These are phyloP conservation scores for Holothuria glaberrima DNA, from an alignment of 35 echinoderm and acorn worm species.

Conservation along the genomic window DNA sequence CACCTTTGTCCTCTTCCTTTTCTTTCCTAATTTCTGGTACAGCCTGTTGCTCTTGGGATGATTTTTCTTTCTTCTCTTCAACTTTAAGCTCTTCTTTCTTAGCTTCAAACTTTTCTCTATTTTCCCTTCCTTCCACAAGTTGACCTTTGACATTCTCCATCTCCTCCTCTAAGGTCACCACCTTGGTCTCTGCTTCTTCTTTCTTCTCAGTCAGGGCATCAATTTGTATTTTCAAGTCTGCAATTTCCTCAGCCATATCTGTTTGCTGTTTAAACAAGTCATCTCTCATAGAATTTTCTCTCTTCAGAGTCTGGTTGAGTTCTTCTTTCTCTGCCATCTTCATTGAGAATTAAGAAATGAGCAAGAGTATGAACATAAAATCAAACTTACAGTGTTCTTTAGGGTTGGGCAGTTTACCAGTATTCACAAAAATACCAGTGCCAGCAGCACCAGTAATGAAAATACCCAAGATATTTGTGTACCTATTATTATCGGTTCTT, in stretches of 20 bases:
- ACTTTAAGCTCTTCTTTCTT: neutral
- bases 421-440: no score
- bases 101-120: neutral
- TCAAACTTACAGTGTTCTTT: no score
- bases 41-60: neutral
- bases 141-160: neutral
- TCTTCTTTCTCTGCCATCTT: conserved; percentile 7
- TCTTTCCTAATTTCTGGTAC: neutral
- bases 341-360: no score
- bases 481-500: no score
- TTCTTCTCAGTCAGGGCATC: neutral
- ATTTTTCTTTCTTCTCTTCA: conserved; percentile 3
- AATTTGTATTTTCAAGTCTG: conserved; percentile 16
- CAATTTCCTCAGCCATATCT: conserved; percentile 21
- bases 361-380: no score
- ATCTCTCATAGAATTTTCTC: conserved; percentile 38
- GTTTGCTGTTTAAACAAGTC: conserved; percentile 21
- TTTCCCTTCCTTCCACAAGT: neutral
- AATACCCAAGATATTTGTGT: no score
- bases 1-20: neutral
- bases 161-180: conserved; percentile 39
- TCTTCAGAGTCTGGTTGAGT: conserved; percentile 15
- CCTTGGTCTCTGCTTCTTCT: conserved; percentile 8
- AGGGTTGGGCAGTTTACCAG: no score
- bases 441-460: no score